Conservation (phyloP, 2,797 vertebrate genomes). For the Gorsachius magnificus region DNA sequence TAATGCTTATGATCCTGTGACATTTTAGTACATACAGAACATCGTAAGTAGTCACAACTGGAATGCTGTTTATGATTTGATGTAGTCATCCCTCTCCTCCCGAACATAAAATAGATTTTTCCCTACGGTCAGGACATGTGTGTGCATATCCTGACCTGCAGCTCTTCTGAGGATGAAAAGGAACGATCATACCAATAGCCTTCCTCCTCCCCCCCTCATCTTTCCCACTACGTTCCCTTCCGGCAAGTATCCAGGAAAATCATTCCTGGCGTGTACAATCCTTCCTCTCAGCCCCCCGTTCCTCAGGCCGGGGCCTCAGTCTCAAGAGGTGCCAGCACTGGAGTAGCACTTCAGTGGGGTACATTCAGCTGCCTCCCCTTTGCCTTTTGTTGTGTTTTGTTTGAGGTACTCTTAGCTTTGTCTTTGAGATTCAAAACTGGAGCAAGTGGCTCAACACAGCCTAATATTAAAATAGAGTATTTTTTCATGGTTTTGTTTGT, state of each 20-base stretch:
- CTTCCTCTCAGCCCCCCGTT: accelerated
- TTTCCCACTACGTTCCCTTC: neutral
- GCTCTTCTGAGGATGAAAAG: neutral
- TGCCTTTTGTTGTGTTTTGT: neutral
- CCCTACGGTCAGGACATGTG: neutral
- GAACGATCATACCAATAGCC: neutral
- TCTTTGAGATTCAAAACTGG: neutral
- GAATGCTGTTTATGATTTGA: neutral
- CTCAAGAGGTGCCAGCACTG: neutral
- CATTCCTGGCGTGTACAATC: neutral
- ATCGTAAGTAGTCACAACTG: neutral
- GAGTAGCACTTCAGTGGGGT: neutral
- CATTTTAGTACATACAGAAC: neutral
- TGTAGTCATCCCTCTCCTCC: neutral
- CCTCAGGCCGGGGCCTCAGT: neutral
- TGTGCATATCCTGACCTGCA: neutral
- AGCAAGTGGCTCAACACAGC: neutral
- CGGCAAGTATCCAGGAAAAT: neutral
- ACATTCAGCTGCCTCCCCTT: neutral
- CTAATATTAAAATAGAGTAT: neutral
- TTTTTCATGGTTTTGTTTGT: neutral
- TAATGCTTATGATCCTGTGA: neutral
- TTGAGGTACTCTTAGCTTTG: neutral
- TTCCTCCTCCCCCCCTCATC: neutral
- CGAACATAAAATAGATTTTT: neutral